These are phyloP conservation scores for Hippocampus abdominalis DNA, from an alignment of 2,113 vertebrate species.

Conservation along the genomic window DNA sequence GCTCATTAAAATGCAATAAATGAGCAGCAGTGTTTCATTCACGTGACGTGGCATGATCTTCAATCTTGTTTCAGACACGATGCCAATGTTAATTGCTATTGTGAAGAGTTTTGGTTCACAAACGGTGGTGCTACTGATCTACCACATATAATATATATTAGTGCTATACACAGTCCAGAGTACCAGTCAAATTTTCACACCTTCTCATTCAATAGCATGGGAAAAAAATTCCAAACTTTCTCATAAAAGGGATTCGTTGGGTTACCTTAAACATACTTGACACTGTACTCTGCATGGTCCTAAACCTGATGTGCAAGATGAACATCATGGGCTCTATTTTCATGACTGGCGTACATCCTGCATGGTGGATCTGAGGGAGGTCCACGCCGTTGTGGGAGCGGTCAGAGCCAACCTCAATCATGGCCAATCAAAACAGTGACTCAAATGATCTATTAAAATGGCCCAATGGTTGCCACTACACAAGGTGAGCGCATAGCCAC, in stretches of 20 bases:
- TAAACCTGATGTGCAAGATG: neutral
- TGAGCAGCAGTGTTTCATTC: neutral
- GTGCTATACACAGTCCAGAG: neutral
- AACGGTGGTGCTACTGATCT: neutral
- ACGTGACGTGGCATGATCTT: neutral
- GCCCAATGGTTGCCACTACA: too few relatives aligned
- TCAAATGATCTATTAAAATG: too few relatives aligned
- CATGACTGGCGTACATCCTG: too few relatives aligned
- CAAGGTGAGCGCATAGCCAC: too few relatives aligned
- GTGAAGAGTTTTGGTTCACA: neutral
- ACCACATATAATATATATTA: neutral
- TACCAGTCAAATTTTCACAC: neutral
- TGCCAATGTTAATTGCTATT: neutral
- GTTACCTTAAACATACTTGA: too few relatives aligned
- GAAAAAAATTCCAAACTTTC: neutral
- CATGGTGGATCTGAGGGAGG: too few relatives aligned
- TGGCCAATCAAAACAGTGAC: too few relatives aligned
- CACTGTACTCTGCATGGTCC: neutral
- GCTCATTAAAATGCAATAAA: conserved; percentile 22
- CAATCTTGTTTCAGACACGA: neutral
- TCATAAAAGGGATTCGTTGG: too few relatives aligned
- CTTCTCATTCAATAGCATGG: neutral
- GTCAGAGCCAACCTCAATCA: too few relatives aligned
- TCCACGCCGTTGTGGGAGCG: too few relatives aligned
- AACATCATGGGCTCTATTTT: too few relatives aligned